Evolutionary conservation across 2,888 invertebrate species (phyloP), one percentile per base, ranked within the genome.

Genomic region (Prostheceraeus crozeri): DNA sequence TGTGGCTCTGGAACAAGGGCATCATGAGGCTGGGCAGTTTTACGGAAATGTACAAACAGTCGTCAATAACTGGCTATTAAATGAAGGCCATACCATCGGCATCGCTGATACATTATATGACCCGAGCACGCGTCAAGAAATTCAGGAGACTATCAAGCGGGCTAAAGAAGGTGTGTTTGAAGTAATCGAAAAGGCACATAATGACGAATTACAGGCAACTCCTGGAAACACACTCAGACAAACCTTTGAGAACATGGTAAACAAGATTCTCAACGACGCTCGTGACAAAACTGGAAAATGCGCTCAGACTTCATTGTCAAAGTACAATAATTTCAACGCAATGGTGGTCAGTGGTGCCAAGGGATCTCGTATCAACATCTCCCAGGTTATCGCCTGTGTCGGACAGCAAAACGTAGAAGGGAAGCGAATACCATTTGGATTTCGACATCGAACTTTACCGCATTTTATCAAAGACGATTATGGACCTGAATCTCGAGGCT

Each of bases 391-490:
- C 83, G 98, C 98, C 79, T 99, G 98, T 83, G 98, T 99, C 70
- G 98, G 98, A 1, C 98, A 99, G 78, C 98, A 99, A 79, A 99
- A 99, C 83, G 98, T 99, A 66, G 98, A 99, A 83, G 98, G 98
- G 78, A 99, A 99, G 81, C 90, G 98, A 72, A 99, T 99, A 72
- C 98, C 98, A 0, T 99, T 98, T 71, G 98, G 98, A 35, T 99
- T 99, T 76, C 85, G 96, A 57, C 96, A 99, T 77, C 83, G 98
- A 66, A 99, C 98, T 0, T 79, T 99, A 59, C 98, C 98, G 0
- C 98, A 99, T 77, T 99, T 99, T 81, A 98, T 98, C 75, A 98
- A 99, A 78, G 96, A 99, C 77, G 99, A 99, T 83, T 98, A 98
- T 72, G 98, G 98, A 82, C 98, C 98, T 21, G 96, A 98, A 77